Conservation (phyloP, 2,888 invertebrate species). For the Cerastoderma edule region DNA sequence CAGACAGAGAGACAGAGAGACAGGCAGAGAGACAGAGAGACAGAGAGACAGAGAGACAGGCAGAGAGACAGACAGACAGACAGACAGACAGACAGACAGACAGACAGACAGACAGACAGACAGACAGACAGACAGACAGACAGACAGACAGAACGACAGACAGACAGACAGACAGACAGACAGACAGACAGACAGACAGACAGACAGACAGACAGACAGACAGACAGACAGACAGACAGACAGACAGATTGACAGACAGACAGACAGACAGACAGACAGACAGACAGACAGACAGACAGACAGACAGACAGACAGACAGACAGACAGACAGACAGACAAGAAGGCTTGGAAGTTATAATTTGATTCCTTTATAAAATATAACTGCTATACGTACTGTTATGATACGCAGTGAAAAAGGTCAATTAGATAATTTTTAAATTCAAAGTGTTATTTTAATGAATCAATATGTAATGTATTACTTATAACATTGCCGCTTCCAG, state of each 20-base stretch:
- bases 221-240: conserved; percentile 17
- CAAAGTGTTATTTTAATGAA: too few relatives aligned
- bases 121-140: conserved; percentile 16
- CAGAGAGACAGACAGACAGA: conserved; percentile 16
- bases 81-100: conserved; percentile 19
- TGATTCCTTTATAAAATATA: too few relatives aligned
- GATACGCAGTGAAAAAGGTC: too few relatives aligned
- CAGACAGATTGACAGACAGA: conserved; percentile 2
- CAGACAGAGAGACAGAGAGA: conserved; percentile 9
- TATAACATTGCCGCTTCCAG: too few relatives aligned
- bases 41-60: conserved; percentile 15
- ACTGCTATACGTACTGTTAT: too few relatives aligned
- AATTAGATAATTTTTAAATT: too few relatives aligned
- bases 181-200: conserved; percentile 16
- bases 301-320: conserved; percentile 17
- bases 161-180: conserved; percentile 18
- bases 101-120: conserved; percentile 18
- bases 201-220: conserved; percentile 16
- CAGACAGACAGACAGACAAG: conserved; percentile 3
- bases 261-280: conserved; percentile 19
- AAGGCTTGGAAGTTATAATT: too few relatives aligned
- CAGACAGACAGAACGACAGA: not conserved
- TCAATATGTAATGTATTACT: too few relatives aligned
- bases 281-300: conserved; percentile 16
- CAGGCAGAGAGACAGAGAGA: conserved; percentile 11